Evolutionary conservation across 2,888 invertebrate genomes (phyloP).

Genomic region (Eristalis pertinax): DNA sequence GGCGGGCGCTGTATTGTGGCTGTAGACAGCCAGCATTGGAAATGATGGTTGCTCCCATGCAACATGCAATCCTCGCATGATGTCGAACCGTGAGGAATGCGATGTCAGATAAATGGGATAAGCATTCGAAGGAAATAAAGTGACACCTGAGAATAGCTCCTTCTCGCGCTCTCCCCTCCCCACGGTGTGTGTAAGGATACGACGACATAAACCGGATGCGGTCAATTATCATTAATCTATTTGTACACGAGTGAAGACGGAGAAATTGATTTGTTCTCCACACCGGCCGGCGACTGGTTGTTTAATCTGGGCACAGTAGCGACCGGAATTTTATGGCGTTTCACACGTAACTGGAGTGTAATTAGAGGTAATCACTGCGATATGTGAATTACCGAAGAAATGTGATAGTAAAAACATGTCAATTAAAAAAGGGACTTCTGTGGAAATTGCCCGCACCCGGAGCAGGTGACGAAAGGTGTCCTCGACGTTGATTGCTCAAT

Average conservation of each 20-base stretch:
- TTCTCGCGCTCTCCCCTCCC: not conserved
- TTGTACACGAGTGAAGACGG: slow-evolving; percentile 22
- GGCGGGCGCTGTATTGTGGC: slow-evolving; percentile 26
- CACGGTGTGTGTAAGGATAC: slow-evolving; percentile 41
- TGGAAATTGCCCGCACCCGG: too few relatives aligned
- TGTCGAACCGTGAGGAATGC: slow-evolving; percentile 61
- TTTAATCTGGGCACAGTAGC: slow-evolving; percentile 31
- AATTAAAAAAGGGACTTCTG: not conserved
- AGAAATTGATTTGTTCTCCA: slow-evolving; percentile 52
- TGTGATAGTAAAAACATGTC: not conserved
- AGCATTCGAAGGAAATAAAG: slow-evolving; percentile 50
- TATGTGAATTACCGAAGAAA: not conserved
- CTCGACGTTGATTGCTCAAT: too few relatives aligned
- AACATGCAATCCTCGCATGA: slow-evolving; percentile 65
- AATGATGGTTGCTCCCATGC: slow-evolving; percentile 65
- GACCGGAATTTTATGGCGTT: slow-evolving; percentile 37
- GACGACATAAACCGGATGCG: slow-evolving; percentile 57
- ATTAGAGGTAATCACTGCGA: slow-evolving; percentile 1
- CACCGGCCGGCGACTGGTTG: slow-evolving; percentile 9
- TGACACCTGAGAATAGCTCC: slow-evolving; percentile 57
- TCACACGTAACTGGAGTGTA: slow-evolving; percentile 14
- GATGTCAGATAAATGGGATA: slow-evolving; percentile 54
- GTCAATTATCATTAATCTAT: slow-evolving; percentile 51
- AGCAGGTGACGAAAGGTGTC: too few relatives aligned
- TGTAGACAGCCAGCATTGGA: too few relatives aligned